phyloP scores from a whole-genome alignment of 2,888 invertebrate species.

The Andrena dorsata region DNA sequence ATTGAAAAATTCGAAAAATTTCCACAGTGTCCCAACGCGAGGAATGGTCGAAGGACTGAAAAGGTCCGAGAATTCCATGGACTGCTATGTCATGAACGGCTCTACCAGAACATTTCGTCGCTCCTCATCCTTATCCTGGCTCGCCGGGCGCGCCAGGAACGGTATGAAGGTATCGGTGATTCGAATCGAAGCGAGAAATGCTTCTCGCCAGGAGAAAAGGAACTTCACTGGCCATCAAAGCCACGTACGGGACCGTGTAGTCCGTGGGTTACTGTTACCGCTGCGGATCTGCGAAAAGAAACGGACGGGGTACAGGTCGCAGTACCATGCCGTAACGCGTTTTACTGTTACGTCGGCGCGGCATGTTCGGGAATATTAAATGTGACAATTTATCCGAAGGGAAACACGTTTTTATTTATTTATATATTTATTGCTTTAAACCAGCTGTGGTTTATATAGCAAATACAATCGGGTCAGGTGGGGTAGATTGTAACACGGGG shows the following conservation, averaged over 20 bases:
- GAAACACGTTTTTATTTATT: no score
- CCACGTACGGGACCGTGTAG: conserved; percentile 63
- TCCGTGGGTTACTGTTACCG: conserved; percentile 58
- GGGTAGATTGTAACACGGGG: no score
- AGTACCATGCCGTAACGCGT: no score
- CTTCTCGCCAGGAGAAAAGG: conserved; percentile 24
- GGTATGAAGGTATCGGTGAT: conserved; percentile 32
- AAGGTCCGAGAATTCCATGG: conserved; percentile 48
- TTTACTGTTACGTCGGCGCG: no score
- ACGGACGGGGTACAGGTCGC: neutral
- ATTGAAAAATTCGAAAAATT: no score
- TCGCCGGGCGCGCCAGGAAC: conserved; percentile 7
- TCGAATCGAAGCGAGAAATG: conserved; percentile 34
- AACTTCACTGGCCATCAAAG: conserved; percentile 59
- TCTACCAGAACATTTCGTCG: conserved; percentile 43
- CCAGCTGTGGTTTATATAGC: no score
- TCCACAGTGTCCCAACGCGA: neutral
- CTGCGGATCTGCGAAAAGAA: conserved; percentile 16
- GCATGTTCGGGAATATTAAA: no score
- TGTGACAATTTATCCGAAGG: no score
- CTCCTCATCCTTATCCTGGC: conserved; percentile 22
- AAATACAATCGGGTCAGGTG: no score
- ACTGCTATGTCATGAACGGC: conserved; percentile 51
- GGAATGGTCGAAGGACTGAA: conserved; percentile 18
- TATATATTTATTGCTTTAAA: no score